Conservation (phyloP, 2,888 invertebrate species). For the Frankliniella intonsa region DNA sequence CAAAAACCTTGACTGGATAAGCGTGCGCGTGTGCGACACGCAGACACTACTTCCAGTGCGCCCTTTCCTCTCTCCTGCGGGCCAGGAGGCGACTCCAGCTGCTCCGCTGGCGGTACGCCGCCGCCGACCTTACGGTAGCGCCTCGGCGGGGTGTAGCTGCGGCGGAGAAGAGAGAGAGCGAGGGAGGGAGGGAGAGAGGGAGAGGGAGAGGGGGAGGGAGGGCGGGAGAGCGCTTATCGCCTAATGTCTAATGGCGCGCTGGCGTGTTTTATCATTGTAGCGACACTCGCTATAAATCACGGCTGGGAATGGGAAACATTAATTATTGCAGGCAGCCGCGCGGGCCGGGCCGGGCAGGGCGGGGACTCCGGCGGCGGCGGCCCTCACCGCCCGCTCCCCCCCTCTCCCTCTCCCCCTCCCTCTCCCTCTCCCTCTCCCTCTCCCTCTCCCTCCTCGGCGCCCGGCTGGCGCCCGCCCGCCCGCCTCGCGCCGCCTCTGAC, state of each 20-base stretch:
- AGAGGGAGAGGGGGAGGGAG: background rate
- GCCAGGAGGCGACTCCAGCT: no score
- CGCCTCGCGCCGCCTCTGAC: background rate
- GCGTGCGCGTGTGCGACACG: no score
- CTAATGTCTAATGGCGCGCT: conserved; percentile 22
- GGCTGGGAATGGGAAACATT: conserved; percentile 15
- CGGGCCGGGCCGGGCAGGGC: no score
- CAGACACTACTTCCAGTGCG: no score
- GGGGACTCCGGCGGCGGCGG: background rate
- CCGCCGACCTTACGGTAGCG: background rate
- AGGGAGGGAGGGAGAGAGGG: conserved; percentile 3
- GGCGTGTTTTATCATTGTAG: conserved; percentile 26
- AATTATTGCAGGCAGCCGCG: conserved; percentile 17
- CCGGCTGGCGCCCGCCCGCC: background rate
- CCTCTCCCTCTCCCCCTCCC: background rate
- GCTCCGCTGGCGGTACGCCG: no score
- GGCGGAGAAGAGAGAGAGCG: background rate
- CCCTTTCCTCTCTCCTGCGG: no score
- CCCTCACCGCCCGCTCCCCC: background rate
- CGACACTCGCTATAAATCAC: conserved; percentile 24
- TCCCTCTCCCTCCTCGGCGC: background rate
- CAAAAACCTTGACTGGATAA: no score
- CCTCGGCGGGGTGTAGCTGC: background rate
- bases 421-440: background rate
- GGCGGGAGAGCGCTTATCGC: conserved; percentile 4